These are phyloP conservation scores for Zosterops lateralis DNA, from an alignment of 2,113 vertebrate genomes.

Conservation along the genomic window DNA sequence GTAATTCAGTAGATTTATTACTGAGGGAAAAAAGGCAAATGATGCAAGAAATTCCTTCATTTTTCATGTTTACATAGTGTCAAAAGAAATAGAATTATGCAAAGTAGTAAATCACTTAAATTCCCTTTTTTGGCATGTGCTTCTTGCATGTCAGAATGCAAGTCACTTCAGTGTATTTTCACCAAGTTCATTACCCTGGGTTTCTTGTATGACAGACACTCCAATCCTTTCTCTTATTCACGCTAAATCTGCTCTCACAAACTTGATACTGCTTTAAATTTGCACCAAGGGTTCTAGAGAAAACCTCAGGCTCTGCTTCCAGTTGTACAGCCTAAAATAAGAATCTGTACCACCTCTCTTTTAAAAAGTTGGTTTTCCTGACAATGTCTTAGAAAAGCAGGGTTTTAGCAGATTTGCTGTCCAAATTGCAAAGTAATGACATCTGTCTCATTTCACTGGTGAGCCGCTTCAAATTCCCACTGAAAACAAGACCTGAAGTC, in stretches of 20 bases:
- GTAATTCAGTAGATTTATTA: not conserved
- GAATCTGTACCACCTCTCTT: not conserved
- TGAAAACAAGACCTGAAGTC: not conserved
- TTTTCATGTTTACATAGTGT: not conserved
- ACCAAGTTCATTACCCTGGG: not conserved
- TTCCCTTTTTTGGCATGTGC: not conserved
- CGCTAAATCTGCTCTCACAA: not conserved
- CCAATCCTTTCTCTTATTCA: not conserved
- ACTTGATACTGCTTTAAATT: not conserved
- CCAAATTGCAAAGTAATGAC: not conserved
- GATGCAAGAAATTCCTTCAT: accelerated
- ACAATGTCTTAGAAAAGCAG: not conserved
- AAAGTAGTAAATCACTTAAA: not conserved
- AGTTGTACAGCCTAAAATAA: not conserved
- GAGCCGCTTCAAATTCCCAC: not conserved
- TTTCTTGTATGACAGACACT: not conserved
- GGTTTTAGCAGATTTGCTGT: not conserved
- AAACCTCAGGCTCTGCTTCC: not conserved
- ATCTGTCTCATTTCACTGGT: not conserved
- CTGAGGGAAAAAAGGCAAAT: not conserved
- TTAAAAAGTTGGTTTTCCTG: not conserved
- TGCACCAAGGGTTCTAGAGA: not conserved
- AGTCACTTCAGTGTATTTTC: not conserved
- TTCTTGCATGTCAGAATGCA: not conserved
- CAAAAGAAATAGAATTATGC: not conserved